These are phyloP conservation scores for Numenius phaeopus DNA, from an alignment of 2,797 vertebrate genomes.

Conservation along the genomic window DNA sequence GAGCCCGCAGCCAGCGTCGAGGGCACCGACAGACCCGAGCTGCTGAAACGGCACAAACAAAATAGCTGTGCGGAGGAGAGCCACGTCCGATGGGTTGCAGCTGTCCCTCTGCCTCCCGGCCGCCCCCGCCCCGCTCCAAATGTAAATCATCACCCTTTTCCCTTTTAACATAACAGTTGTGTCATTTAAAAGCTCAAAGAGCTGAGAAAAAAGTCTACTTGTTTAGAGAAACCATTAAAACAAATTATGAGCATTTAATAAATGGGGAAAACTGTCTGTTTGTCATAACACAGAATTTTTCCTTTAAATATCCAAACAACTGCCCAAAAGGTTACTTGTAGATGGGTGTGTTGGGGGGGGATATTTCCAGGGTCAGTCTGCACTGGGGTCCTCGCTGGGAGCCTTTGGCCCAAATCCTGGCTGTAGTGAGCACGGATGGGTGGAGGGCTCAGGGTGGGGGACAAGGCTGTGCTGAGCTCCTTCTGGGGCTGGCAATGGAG, in stretches of 20 bases:
- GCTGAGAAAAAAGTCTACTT: conserved; percentile 73
- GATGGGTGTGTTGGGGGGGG: neutral
- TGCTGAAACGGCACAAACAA: neutral
- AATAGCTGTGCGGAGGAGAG: neutral
- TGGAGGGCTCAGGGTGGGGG: neutral
- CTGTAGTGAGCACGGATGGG: accelerated
- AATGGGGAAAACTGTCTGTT: conserved; percentile 71
- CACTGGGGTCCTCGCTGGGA: neutral
- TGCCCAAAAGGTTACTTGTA: conserved; percentile 8
- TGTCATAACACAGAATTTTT: conserved; percentile 74
- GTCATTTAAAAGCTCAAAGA: conserved; percentile 75
- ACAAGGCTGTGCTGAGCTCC: neutral
- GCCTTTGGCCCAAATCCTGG: neutral
- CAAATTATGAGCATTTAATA: conserved; percentile 78
- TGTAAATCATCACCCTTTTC: conserved; percentile 76
- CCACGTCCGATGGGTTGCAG: conserved; percentile 64
- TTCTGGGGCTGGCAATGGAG: neutral
- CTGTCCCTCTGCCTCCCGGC: conserved; percentile 51
- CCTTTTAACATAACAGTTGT: conserved; percentile 74
- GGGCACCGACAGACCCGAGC: neutral
- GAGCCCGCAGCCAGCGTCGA: accelerated
- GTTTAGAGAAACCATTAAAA: conserved; percentile 79
- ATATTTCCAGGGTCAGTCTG: neutral
- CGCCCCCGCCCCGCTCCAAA: conserved; percentile 36
- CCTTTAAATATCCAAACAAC: conserved; percentile 65